Evolutionary conservation across 2,888 invertebrate species (phyloP).

Genomic region (Dendrolimus houi): DNA sequence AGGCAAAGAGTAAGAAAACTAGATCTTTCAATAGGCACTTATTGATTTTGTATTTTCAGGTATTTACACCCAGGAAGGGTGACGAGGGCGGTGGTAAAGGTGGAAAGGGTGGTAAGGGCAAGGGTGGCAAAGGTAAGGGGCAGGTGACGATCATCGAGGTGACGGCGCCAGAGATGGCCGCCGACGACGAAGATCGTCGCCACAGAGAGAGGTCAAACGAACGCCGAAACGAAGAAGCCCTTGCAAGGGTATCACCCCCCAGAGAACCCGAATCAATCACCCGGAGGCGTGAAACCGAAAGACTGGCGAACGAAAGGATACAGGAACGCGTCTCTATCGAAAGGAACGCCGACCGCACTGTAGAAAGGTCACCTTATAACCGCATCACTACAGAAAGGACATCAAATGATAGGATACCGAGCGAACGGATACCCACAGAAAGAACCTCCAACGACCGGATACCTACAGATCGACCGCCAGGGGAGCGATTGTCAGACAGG

Average conservation of each 20-base stretch:
- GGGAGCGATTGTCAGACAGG: conserved; percentile 22
- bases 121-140: conserved; percentile 83
- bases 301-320: conserved; percentile 31
- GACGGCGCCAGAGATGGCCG: conserved; percentile 51
- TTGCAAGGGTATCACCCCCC: conserved; percentile 52
- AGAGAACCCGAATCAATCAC: conserved; percentile 34
- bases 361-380: conserved; percentile 27
- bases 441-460: conserved; percentile 26
- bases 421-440: conserved; percentile 17
- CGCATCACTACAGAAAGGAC: conserved; percentile 22
- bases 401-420: conserved; percentile 25
- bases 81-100: conserved; percentile 84
- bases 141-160: conserved; percentile 83
- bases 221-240: conserved; percentile 49
- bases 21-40: not conserved
- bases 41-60: conserved; percentile 28
- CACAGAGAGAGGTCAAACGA: conserved; percentile 50
- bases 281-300: conserved; percentile 23
- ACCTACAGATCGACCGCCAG: conserved; percentile 16
- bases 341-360: conserved; percentile 32
- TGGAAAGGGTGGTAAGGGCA: conserved; percentile 83
- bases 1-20: no score
- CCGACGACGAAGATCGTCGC: conserved; percentile 57
- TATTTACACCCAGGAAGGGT: conserved; percentile 74
- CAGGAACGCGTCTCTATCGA: conserved; percentile 31